Evolutionary conservation across 2,113 vertebrate species (phyloP).

Genomic region (Megalops atlanticus): DNA sequence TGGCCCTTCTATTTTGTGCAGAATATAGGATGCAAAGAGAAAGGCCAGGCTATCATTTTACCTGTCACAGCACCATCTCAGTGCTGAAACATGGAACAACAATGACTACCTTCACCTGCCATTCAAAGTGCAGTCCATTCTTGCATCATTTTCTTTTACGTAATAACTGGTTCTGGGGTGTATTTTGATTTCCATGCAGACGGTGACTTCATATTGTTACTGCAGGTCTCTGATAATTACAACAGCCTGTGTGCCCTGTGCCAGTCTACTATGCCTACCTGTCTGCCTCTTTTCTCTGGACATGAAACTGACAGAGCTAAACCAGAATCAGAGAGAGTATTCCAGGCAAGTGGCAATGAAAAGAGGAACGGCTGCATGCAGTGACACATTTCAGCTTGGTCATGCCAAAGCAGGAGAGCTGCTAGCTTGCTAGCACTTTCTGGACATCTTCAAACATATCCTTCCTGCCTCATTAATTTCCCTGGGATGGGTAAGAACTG

Average conservation of each 20-base stretch:
- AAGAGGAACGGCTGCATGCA: background rate
- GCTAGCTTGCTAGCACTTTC: background rate
- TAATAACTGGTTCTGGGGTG: too few species aligned
- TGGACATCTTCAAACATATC: background rate
- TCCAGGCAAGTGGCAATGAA: background rate
- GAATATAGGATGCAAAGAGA: background rate
- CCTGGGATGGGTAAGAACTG: background rate
- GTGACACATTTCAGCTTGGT: background rate
- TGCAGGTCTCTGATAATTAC: background rate
- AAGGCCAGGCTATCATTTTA: background rate
- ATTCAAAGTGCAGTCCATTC: background rate
- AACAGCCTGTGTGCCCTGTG: background rate
- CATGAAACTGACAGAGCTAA: background rate
- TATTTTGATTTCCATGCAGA: background rate
- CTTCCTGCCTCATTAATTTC: background rate
- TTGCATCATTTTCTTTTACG: slow-evolving; percentile 4
- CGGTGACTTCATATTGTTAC: background rate
- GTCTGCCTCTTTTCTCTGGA: background rate
- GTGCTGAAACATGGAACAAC: background rate
- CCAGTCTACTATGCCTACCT: background rate
- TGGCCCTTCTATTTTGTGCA: slow-evolving; percentile 5
- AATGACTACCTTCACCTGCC: background rate
- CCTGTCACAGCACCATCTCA: background rate
- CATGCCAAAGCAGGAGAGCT: background rate
- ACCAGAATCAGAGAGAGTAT: background rate